Base-by-base conservation (phyloP, 2,797 vertebrate species). In the Girardinus metallicus region DNA sequence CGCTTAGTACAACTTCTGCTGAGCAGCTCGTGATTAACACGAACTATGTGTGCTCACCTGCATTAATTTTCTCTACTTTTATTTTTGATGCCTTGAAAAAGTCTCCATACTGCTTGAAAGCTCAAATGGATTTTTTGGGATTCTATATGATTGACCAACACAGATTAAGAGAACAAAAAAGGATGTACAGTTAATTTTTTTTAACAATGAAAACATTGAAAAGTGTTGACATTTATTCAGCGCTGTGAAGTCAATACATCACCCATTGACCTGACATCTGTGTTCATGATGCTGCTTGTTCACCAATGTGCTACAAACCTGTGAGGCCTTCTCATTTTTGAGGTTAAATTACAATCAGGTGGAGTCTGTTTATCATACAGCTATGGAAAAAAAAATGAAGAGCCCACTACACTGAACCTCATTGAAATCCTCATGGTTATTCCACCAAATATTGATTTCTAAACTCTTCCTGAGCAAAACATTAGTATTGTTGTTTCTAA, bases 1-100 rank as follows among this genome's bases (percentile, higher is more conserved):
- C 81, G 73, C 81, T 79, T 86, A 85, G 91, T 91, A 88, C 73
- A 83, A 82, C 93, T 93, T 94, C 87, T 84, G 77, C 90, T 87
- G 80, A 92, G 85, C 64, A 75, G 76, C 77, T 71, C 47, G 36
- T 91, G 89, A 94, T 95, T 92, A 94, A 92, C 91, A 91, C 83
- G 21, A 85, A 82, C 84, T 82, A 75, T 92, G 89, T 88, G 75
- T 86, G 90, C 90, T 87, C 78, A 86, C 72, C 44, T 77, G 47
- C 66, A 55, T 41, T 55, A 4, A 26, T 3, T 75, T 41, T 57
- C 36, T 3, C 13, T 77, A 7, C 47, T 15, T 71, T 71, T 74
- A 81, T 87, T 71, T 75, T 41, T 44, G 76, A 86, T 84, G 12
- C 3, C 46, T 66, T 64, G 8, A 57, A 29, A 60, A 75, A 60